Percentiles rank a stretch among this genome's conserved stretches.
Evolutionary conservation across 2,113 vertebrate species (phyloP).

Genomic region (Forbesichthys agassizii): DNA sequence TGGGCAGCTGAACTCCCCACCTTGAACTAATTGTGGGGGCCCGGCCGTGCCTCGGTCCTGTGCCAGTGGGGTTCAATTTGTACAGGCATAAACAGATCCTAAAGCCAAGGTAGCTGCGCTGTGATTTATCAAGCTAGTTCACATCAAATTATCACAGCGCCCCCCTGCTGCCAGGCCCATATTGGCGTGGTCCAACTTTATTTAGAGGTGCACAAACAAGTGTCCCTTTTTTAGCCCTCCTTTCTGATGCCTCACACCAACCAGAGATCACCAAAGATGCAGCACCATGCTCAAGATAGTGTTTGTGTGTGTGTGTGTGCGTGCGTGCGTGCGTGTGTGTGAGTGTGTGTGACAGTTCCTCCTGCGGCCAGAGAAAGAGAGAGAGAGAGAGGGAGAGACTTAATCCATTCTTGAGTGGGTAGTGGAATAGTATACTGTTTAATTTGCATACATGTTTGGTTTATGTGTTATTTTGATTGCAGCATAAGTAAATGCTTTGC

Average conservation of each 20-base stretch:
- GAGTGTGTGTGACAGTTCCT: background rate
- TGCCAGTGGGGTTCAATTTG: conserved; percentile 99
- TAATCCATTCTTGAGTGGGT: background rate
- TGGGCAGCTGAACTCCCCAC: conserved; percentile 91
- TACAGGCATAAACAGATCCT: conserved; percentile 99
- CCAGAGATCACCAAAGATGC: conserved; percentile 58
- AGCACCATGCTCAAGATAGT: conserved; percentile 33
- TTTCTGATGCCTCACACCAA: conserved; percentile 74
- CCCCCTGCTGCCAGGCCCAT: conserved; percentile 89
- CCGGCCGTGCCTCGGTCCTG: conserved; percentile 80
- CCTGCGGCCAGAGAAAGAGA: too few relatives aligned
- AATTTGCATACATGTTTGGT: background rate
- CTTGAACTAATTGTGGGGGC: conserved; percentile 97
- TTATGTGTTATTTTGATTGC: background rate
- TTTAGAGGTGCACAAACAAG: conserved; percentile 84
- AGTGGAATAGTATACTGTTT: background rate
- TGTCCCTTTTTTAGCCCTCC: conserved; percentile 79
- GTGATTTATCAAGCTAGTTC: conserved; percentile 98
- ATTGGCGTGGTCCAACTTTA: conserved; percentile 88
- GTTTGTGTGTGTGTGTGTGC: background rate
- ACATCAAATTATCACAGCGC: conserved; percentile 98
- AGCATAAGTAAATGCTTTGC: conserved; percentile 9
- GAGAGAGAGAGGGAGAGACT: background rate
- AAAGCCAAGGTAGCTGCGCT: conserved; percentile 91
- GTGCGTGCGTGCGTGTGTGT: background rate